Evolutionary conservation across 1,140 invertebrate species (phyloP).

Genomic region (Vanessa atalanta): DNA sequence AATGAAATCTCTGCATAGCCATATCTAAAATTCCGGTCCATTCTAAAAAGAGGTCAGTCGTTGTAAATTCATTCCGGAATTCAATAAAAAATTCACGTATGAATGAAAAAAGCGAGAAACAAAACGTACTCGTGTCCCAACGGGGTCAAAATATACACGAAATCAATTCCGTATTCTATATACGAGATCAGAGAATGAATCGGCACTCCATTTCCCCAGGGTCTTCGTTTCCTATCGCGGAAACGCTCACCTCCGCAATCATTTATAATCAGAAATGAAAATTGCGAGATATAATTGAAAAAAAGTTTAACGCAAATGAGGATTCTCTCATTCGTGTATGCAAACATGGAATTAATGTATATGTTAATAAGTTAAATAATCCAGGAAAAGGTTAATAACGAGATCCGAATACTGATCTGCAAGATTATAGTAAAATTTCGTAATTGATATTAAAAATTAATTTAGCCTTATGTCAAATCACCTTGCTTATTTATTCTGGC

Average conservation of each 20-base stretch:
- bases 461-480: too few species aligned
- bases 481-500: too few species aligned
- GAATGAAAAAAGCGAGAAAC: slow-evolving; percentile 27
- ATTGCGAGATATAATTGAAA: slow-evolving; percentile 46
- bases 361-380: too few species aligned
- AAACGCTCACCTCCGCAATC: slow-evolving; percentile 53
- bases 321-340: neutral
- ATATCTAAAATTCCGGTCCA: neutral
- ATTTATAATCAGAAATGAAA: slow-evolving; percentile 59
- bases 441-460: too few species aligned
- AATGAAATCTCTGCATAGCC: neutral
- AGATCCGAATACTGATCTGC: too few species aligned
- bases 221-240: slow-evolving; percentile 54
- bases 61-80: slow-evolving; percentile 27
- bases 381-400: too few species aligned
- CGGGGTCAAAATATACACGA: slow-evolving; percentile 37
- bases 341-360: neutral
- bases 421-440: too few species aligned
- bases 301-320: neutral
- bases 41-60: slow-evolving; percentile 16
- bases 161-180: slow-evolving; percentile 57
- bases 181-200: slow-evolving; percentile 47
- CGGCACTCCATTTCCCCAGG: slow-evolving; percentile 55
- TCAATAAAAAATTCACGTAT: slow-evolving; percentile 23
- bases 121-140: slow-evolving; percentile 25